A percentile compares a stretch with the other conserved stretches of the same genome.
Conservation (phyloP, 2,888 invertebrate genomes). For the Coelopa pilipes region DNA sequence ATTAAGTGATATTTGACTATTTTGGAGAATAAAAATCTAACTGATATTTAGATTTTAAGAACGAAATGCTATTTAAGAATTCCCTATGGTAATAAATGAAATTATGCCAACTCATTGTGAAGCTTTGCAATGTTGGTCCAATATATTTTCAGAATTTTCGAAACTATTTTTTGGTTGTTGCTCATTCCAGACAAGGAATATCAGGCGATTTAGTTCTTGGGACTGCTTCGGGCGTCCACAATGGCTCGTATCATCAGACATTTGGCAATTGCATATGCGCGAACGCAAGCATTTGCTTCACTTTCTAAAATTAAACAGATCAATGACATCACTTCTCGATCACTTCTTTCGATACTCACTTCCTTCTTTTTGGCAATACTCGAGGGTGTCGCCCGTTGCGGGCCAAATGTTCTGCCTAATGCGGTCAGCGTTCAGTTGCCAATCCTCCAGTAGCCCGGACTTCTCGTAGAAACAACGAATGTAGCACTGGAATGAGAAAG, state of each 20-base stretch:
- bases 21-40: background rate
- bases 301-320: conserved; percentile 48
- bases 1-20: background rate
- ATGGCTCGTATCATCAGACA: conserved; percentile 67
- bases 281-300: conserved; percentile 68
- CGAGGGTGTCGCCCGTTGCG: conserved; percentile 60
- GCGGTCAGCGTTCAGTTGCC: conserved; percentile 66
- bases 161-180: too few relatives aligned
- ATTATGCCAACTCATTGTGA: too few relatives aligned
- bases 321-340: background rate
- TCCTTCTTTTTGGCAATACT: conserved; percentile 58
- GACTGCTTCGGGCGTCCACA: conserved; percentile 59
- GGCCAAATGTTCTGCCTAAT: conserved; percentile 66
- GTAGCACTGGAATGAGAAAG: conserved; percentile 67
- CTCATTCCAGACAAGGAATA: too few relatives aligned
- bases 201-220: conserved; percentile 50
- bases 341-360: conserved; percentile 51
- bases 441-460: conserved; percentile 66
- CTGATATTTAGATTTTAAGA: conserved; percentile 18
- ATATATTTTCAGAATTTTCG: too few relatives aligned
- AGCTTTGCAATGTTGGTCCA: too few relatives aligned
- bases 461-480: conserved; percentile 70
- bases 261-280: conserved; percentile 69
- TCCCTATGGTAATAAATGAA: background rate
- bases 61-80: background rate